Conservation (phyloP, 2,888 invertebrate species). For the Parthenolecanium corni region DNA sequence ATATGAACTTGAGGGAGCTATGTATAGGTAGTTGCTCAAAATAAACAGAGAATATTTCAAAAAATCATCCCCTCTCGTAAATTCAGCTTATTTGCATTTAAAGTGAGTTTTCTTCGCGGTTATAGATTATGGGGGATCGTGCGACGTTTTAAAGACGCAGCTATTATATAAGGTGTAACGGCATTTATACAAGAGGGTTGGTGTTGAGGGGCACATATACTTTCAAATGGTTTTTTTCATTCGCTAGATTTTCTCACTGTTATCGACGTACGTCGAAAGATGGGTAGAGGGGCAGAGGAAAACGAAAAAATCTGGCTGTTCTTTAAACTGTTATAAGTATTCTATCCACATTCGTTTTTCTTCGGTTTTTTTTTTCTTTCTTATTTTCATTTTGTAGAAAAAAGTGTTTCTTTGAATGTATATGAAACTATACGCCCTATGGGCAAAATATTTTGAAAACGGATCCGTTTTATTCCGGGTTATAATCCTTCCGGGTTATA, state of each 20-base stretch:
- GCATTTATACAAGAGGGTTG: neutral
- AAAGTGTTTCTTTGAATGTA: neutral
- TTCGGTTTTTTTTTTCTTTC: too few relatives aligned
- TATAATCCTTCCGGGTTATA: too few relatives aligned
- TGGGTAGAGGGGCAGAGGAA: too few relatives aligned
- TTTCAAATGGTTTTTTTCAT: neutral
- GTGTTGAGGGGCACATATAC: neutral
- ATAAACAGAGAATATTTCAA: too few relatives aligned
- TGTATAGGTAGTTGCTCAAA: too few relatives aligned
- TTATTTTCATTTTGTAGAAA: neutral
- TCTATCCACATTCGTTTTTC: conserved; percentile 20
- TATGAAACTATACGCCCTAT: neutral
- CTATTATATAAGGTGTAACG: neutral
- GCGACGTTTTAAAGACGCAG: conserved; percentile 23
- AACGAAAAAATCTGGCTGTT: conserved; percentile 16
- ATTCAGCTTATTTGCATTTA: conserved; percentile 23
- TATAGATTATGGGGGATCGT: conserved; percentile 21
- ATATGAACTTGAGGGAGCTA: too few relatives aligned
- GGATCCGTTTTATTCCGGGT: too few relatives aligned
- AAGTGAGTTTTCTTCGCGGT: conserved; percentile 25
- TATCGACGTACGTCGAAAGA: neutral
- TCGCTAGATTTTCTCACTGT: neutral
- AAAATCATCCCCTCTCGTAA: conserved; percentile 19
- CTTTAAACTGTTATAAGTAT: conserved; percentile 21
- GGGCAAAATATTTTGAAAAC: neutral